Base-by-base conservation (phyloP, 35 echinoderm and acorn worm species). In the Strongylocentrotus purpuratus region DNA sequence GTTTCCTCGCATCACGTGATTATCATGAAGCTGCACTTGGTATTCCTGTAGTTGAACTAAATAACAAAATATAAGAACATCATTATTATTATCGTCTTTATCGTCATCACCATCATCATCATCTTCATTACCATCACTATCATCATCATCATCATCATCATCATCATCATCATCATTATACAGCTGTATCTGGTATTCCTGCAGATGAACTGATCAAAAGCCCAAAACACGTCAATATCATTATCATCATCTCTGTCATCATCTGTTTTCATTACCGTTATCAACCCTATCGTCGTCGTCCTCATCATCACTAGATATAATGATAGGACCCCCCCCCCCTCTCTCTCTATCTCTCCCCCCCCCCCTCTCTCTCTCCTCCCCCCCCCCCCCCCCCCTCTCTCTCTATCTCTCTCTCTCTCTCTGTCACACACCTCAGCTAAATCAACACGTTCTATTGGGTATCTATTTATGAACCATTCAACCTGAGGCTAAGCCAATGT, bases 1-100 rank as follows among this genome's bases (percentile, higher is more conserved):
- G 96, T 99, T 99, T 2, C 96, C 96, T 22, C 95, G 33, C 97
- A 99, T 99, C 18, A 98, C 98, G 33, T 98, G 95, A 31, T 96
- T 93, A 86, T 99, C 96, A 46, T 99, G 96, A 17, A 99, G 90
- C 52, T 98, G 95, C 5, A 99, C 95, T 3, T 35, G 86, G 92
- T 97, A 99, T 2, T 96, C 58, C 86, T 99, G 98, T 4, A 95
- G 48, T 22, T 96, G 92, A 15, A 99, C 98, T 99, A 94, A 7
- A 93, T 17, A 95, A 70, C 70, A 96, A 18, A 61, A 95, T 90
- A 48, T 47, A 94, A 70, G 46, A 14, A 11, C 22, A 48, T 52
- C 25, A 48, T 58, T 48, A 15, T 45, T 11, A 52, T 18, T 2
- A 31, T 4, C 11, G 31, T 9, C 13, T 0, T 48, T 31, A 94